These are phyloP conservation scores for Danio tinwini DNA, from an alignment of 2,797 vertebrate genomes.

Conservation along the genomic window DNA sequence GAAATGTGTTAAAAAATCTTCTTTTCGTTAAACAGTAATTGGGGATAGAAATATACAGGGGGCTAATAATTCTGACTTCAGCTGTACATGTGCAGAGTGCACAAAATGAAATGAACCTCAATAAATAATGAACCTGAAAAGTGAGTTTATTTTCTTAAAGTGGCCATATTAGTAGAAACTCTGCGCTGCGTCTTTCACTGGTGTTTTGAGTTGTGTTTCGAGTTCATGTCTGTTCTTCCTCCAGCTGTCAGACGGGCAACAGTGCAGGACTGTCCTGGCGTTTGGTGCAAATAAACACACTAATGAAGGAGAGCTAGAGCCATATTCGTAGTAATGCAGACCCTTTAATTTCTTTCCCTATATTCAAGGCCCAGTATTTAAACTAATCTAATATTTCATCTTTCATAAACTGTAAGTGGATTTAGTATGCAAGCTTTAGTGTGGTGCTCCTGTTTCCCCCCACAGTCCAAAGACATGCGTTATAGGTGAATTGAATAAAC, in stretches of 20 bases:
- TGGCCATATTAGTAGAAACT: conserved; percentile 3
- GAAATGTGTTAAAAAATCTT: too few species aligned
- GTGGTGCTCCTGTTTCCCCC: background rate
- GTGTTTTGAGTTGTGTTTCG: conserved; percentile 3
- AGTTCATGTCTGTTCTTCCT: conserved; percentile 64
- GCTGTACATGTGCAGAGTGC: background rate
- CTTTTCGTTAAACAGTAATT: too few species aligned
- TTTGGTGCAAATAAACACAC: conserved; percentile 66
- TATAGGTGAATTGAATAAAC: too few species aligned
- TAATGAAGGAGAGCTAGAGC: conserved; percentile 34
- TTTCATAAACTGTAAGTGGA: conserved; percentile 10
- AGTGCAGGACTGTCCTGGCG: conserved; percentile 64
- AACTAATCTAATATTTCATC: conserved; percentile 37
- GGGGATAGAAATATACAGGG: too few species aligned
- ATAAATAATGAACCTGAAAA: conserved; percentile 16
- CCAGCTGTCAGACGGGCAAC: conserved; percentile 65
- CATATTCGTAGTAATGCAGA: background rate
- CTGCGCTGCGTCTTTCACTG: background rate
- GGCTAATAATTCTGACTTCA: too few species aligned
- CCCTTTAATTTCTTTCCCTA: background rate
- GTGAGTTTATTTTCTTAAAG: background rate
- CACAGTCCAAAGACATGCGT: too few species aligned
- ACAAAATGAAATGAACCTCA: background rate
- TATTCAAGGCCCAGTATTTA: background rate
- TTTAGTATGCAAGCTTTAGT: conserved; percentile 2